Evolutionary conservation across 2,113 vertebrate genomes (phyloP).

Genomic region (Spheniscus mendiculus): DNA sequence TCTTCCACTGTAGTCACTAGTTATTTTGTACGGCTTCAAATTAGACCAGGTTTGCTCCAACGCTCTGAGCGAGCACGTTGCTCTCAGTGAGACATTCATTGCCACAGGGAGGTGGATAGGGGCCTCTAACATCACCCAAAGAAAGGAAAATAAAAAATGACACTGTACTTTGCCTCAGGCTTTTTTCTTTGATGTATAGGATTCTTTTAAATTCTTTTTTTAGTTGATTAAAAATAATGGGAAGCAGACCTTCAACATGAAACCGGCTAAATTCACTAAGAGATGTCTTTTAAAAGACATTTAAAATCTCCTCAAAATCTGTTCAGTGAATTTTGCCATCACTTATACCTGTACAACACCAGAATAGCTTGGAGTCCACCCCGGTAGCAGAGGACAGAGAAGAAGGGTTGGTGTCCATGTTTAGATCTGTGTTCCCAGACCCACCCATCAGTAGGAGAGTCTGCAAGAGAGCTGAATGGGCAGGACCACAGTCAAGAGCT

Average conservation of each 20-base stretch:
- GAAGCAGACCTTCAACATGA: background rate
- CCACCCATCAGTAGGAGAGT: background rate
- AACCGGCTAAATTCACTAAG: background rate
- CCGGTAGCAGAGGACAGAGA: background rate
- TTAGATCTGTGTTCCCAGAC: background rate
- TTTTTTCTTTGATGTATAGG: background rate
- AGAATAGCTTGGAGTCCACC: background rate
- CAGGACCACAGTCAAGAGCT: background rate
- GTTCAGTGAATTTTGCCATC: background rate
- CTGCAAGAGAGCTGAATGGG: background rate
- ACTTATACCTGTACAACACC: background rate
- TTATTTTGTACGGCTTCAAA: background rate
- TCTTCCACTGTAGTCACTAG: background rate
- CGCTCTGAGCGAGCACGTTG: accelerated
- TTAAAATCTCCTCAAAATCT: background rate
- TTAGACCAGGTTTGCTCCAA: background rate
- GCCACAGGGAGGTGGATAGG: background rate
- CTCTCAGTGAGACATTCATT: background rate
- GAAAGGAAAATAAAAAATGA: background rate
- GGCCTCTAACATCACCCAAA: background rate
- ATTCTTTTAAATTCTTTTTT: background rate
- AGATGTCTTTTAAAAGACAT: background rate
- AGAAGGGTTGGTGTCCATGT: background rate
- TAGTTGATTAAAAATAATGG: background rate
- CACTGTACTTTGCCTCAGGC: background rate